Evolutionary conservation across 2,797 vertebrate genomes (phyloP).

Genomic region (Cuculus canorus): DNA sequence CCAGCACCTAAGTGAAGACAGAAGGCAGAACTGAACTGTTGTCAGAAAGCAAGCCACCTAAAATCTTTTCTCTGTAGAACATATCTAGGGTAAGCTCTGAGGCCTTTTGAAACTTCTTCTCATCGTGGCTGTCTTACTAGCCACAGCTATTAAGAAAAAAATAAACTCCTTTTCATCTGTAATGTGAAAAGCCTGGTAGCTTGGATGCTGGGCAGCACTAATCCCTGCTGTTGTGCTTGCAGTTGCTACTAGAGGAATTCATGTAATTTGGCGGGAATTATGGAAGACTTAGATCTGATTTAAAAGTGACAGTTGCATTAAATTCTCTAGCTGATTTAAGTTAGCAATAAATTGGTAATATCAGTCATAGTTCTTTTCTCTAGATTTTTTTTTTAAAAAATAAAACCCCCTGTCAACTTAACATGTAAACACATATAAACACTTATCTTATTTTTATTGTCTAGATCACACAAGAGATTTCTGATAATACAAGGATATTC

Average conservation of each 20-base stretch:
- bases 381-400: neutral
- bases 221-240: neutral
- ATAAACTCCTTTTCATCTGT: neutral
- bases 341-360: neutral
- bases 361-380: neutral
- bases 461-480: constrained; percentile 99
- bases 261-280: neutral
- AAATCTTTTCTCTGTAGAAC: neutral
- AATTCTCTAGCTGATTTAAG: neutral
- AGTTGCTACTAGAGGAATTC: neutral
- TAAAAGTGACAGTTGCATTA: neutral
- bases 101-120: neutral
- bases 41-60: neutral
- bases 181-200: neutral
- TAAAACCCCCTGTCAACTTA: neutral
- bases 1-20: neutral
- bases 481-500: constrained; percentile 96
- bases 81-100: neutral
- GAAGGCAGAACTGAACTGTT: neutral
- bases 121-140: neutral
- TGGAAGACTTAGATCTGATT: neutral
- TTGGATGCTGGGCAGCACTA: neutral
- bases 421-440: neutral
- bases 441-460: constrained; percentile 50
- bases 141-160: neutral